Evolutionary conservation across 2,888 invertebrate species (phyloP).

Genomic region (Nasonovia ribisnigri): DNA sequence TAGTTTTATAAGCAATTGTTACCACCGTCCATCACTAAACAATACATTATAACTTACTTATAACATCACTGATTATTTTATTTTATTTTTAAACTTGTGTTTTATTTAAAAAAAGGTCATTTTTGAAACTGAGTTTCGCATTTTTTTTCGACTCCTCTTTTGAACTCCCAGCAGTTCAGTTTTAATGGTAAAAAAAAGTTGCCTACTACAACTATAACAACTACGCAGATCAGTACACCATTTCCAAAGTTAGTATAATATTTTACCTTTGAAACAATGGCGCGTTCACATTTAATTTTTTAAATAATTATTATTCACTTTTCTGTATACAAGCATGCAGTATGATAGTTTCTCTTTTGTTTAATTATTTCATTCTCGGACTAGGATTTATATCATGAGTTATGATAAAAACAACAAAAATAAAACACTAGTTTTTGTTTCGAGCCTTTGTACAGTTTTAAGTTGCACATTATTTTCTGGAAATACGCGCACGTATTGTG

Average conservation of each 20-base stretch:
- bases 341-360: slow-evolving; percentile 37
- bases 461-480: neutral
- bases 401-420: neutral
- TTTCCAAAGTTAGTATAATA: slow-evolving; percentile 34
- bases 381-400: slow-evolving; percentile 37
- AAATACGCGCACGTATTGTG: neutral
- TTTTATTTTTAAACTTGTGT: slow-evolving; percentile 15
- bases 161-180: slow-evolving; percentile 19
- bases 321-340: neutral
- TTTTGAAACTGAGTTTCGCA: slow-evolving; percentile 26
- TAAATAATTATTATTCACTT: slow-evolving; percentile 21
- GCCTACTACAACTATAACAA: slow-evolving; percentile 14
- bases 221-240: slow-evolving; percentile 4
- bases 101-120: slow-evolving; percentile 18
- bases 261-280: slow-evolving; percentile 42
- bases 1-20: neutral
- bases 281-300: neutral
- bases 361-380: neutral
- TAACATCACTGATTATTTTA: neutral
- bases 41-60: neutral
- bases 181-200: slow-evolving; percentile 38
- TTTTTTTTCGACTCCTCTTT: slow-evolving; percentile 45
- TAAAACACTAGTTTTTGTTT: slow-evolving; percentile 25
- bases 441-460: neutral
- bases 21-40: neutral